A percentile compares a stretch with the other conserved stretches of the same genome.
Evolutionary conservation across 2,888 invertebrate genomes (phyloP).

Genomic region (Eumerus sabulonum): DNA sequence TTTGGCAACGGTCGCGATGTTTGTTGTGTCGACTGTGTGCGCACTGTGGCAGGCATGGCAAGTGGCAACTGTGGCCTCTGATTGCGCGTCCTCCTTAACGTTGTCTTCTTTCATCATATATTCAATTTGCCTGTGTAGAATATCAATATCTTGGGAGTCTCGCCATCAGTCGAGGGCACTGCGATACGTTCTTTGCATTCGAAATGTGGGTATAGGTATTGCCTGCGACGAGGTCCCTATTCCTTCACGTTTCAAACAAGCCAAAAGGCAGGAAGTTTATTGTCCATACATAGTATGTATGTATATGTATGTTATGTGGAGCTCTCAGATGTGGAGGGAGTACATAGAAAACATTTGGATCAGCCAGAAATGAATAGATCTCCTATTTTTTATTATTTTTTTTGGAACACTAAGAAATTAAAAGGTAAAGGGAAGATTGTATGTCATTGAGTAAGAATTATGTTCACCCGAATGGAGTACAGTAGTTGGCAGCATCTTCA

Average conservation of each 20-base stretch:
- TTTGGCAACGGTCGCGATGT: not conserved
- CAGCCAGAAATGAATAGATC: constrained; percentile 58
- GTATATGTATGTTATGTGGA: too few relatives aligned
- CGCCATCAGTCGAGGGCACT: constrained; percentile 27
- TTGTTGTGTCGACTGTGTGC: not conserved
- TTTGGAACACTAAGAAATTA: constrained; percentile 61
- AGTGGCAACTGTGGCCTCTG: constrained; percentile 5
- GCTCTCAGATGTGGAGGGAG: not conserved
- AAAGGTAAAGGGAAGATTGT: not conserved
- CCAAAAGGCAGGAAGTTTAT: constrained; percentile 40
- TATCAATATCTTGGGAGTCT: constrained; percentile 63
- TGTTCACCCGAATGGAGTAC: not conserved
- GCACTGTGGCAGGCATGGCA: constrained; percentile 3
- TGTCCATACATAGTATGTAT: constrained; percentile 3
- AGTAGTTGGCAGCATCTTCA: not conserved
- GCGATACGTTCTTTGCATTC: constrained; percentile 54
- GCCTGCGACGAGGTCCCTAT: constrained; percentile 12
- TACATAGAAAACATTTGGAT: constrained; percentile 5
- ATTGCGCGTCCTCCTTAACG: constrained; percentile 48
- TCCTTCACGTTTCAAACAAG: not conserved
- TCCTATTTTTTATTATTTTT: too few relatives aligned
- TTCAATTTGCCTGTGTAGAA: constrained; percentile 54
- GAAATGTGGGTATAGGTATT: constrained; percentile 36
- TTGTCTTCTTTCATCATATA: constrained; percentile 53
- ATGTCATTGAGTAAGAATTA: constrained; percentile 29